Base-by-base conservation (phyloP, 2,797 vertebrate species). In the Platyrinchus mystaceus region DNA sequence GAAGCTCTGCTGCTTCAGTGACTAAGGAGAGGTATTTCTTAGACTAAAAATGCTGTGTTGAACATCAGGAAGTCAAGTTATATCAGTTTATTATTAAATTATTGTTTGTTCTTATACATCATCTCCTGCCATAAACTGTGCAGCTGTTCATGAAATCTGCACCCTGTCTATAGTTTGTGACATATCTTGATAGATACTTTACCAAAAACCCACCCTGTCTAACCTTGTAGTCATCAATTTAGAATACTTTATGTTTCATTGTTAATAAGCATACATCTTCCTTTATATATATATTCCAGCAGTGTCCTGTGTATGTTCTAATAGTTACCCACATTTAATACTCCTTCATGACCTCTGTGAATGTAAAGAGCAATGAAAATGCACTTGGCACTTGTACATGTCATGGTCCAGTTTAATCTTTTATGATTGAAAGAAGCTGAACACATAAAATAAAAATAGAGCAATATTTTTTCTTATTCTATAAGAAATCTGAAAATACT, bases 61-160 rank as follows among this genome's bases (percentile, higher is more conserved):
- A 90, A 89, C 74, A 96, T 88, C 77, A 70, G 86, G 69, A 96
- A 96, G 64, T 95, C 90, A 91, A 44, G 47, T 94, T 93, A 41
- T 59, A 93, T 93, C 83, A 95, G 41, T 22, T 84, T 92, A 80
- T 88, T 91, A 93, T 56, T 47, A 53, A 62, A 71, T 28, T 80
- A 79, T 85, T 88, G 41, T 63, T 95, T 56, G 28, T 89, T 77
- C 53, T 16, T 69, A 81, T 23, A 58, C 28, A 71, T 92, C 56
- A 58, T 89, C 39, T 93, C 71, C 43, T 92, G 56, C 47, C 66
- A n/a, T 86, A 69, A 95, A 43, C 85, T 81, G 46, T 78, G 80
- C 80, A 95, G 92, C 82, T 97, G 59, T 83, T 94, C 44, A 56
- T 80, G 81, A 69, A 90, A 84, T 84, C 64, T 92, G 50, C 27